Percentiles rank a stretch among this genome's conserved stretches.
Evolutionary conservation across 92 coral and sea anemone genomes (phyloP).

Genomic region (Epizoanthus rinbou): DNA sequence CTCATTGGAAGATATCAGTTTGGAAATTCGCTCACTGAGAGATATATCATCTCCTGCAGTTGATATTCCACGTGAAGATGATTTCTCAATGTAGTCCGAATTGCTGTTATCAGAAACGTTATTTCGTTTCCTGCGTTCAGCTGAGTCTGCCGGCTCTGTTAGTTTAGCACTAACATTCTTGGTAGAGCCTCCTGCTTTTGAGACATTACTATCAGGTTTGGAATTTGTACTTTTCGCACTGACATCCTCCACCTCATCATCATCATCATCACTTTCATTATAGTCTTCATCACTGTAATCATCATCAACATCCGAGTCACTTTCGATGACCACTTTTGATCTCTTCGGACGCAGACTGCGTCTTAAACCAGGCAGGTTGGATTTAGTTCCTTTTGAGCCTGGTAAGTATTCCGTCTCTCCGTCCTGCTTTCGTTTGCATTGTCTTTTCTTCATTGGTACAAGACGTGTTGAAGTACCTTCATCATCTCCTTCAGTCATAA

Average conservation of each 20-base stretch:
- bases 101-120: background rate
- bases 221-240: background rate
- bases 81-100: background rate
- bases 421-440: background rate
- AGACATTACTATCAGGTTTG: background rate
- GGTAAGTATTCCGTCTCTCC: background rate
- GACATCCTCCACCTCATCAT: slow-evolving; percentile 9
- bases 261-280: slow-evolving; percentile 5
- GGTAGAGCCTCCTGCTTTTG: background rate
- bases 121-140: background rate
- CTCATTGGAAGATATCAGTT: slow-evolving; percentile 29
- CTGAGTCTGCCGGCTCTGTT: background rate
- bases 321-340: background rate
- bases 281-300: slow-evolving; percentile 4
- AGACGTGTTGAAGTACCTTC: too few species aligned
- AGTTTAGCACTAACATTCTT: background rate
- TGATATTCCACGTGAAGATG: background rate
- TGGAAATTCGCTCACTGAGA: slow-evolving; percentile 31
- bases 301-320: slow-evolving; percentile 19
- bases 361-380: background rate
- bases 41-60: background rate
- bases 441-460: background rate
- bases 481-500: background rate
- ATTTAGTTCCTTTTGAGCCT: background rate
- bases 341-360: slow-evolving; percentile 26